phyloP scores from a whole-genome alignment of 2,888 invertebrate genomes.

The Stictocephala bisonia region DNA sequence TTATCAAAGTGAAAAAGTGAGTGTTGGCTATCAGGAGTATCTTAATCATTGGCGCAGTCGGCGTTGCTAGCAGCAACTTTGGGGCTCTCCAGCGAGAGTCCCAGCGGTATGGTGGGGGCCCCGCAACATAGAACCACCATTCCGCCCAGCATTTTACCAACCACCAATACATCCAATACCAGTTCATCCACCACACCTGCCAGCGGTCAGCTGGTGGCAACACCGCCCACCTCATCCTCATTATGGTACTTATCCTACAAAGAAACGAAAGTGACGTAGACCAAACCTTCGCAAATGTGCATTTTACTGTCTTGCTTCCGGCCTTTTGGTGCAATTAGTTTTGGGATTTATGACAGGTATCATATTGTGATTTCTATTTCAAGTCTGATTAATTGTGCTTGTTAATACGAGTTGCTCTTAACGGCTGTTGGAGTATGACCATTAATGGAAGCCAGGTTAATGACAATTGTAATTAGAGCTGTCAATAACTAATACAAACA shows the following conservation, averaged over 20 bases:
- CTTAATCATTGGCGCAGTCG: conserved; percentile 73
- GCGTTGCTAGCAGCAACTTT: conserved; percentile 79
- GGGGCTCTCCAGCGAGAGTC: conserved; percentile 65
- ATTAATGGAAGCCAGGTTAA: background rate
- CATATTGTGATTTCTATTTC: conserved; percentile 22
- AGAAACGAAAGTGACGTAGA: conserved; percentile 49
- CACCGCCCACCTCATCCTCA: conserved; percentile 23
- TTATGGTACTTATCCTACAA: conserved; percentile 42
- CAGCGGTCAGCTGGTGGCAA: conserved; percentile 35
- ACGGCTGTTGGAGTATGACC: background rate
- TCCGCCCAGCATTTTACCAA: conserved; percentile 51
- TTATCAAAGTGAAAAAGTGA: conserved; percentile 96
- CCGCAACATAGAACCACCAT: conserved; percentile 59
- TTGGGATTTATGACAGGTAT: conserved; percentile 41
- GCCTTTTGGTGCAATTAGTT: conserved; percentile 45
- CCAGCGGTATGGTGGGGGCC: conserved; percentile 49
- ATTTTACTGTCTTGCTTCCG: conserved; percentile 46
- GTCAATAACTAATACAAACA: background rate
- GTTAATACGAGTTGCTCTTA: background rate
- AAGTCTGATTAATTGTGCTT: background rate
- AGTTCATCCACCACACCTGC: conserved; percentile 20
- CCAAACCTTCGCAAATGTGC: conserved; percentile 44
- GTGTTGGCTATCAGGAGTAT: conserved; percentile 88
- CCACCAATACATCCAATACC: conserved; percentile 40
- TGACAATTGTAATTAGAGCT: background rate